A percentile compares a stretch with the other conserved stretches of the same genome.
These are phyloP conservation scores for Champsocephalus esox DNA, from an alignment of 2,797 vertebrate genomes.

Conservation along the genomic window DNA sequence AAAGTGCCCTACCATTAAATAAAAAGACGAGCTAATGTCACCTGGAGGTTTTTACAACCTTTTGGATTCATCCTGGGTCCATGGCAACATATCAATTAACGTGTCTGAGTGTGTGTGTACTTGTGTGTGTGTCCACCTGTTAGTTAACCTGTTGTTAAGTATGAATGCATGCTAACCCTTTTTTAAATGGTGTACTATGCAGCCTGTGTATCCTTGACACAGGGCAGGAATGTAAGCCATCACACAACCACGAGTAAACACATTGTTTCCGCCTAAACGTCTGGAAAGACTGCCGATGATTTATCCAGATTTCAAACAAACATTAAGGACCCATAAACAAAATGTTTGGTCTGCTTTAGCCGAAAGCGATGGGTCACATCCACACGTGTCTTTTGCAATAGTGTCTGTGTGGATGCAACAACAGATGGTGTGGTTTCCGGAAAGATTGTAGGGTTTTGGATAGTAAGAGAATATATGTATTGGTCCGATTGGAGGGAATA, in stretches of 20 bases:
- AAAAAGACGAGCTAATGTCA: not conserved
- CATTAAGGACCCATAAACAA: constrained; percentile 59
- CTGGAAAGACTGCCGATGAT: constrained; percentile 47
- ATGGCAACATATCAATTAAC: constrained; percentile 5
- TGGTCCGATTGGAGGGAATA: constrained; percentile 34
- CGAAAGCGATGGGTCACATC: constrained; percentile 3
- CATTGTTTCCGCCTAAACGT: constrained; percentile 25
- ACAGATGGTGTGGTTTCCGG: constrained; percentile 13
- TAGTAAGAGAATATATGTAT: constrained; percentile 25
- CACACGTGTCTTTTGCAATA: constrained; percentile 8
- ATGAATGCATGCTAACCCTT: constrained; percentile 13
- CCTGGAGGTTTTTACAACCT: constrained; percentile 3
- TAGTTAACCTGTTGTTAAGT: constrained; percentile 25
- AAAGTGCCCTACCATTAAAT: constrained; percentile 6
- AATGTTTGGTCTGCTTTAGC: constrained; percentile 43
- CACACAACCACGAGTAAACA: constrained; percentile 56
- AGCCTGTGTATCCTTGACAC: constrained; percentile 31
- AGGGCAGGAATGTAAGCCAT: constrained; percentile 54
- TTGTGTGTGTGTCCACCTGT: not conserved
- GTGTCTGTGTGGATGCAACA: constrained; percentile 12
- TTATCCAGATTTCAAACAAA: constrained; percentile 72
- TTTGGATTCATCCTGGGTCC: not conserved
- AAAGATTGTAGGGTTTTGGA: constrained; percentile 8
- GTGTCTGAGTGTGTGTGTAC: not conserved
- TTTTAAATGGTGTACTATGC: not conserved